These are phyloP conservation scores for Cyrtodaria siliqua DNA, from an alignment of 2,888 invertebrate species.

Conservation along the genomic window DNA sequence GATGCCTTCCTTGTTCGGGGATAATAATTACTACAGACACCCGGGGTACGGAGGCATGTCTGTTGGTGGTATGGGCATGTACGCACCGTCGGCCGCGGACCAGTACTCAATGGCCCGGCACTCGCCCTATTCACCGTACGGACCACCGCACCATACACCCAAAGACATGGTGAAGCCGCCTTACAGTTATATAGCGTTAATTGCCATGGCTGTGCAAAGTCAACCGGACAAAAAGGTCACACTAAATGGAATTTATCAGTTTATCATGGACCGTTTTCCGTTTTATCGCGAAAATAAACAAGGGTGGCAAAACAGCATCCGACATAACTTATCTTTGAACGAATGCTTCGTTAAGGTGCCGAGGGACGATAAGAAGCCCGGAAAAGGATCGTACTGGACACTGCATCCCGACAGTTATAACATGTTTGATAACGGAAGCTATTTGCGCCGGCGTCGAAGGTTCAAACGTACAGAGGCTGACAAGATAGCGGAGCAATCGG, in stretches of 20 bases:
- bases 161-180: conserved; percentile 95
- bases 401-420: conserved; percentile 97
- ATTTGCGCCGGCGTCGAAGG: conserved; percentile 90
- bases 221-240: conserved; percentile 97
- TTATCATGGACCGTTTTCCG: conserved; percentile 99
- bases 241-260: conserved; percentile 98
- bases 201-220: conserved; percentile 98
- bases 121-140: conserved; percentile 81
- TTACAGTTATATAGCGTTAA: conserved; percentile 98
- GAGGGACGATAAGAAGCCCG: conserved; percentile 98
- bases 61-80: conserved; percentile 79
- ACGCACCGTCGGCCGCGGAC: conserved; percentile 69
- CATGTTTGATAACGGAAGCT: conserved; percentile 99
- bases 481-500: conserved; percentile 86
- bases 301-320: conserved; percentile 96
- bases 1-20: conserved; percentile 90
- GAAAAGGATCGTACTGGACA: conserved; percentile 99
- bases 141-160: conserved; percentile 77
- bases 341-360: conserved; percentile 99
- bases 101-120: conserved; percentile 81
- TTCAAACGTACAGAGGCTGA: conserved; percentile 92
- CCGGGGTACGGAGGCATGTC: conserved; percentile 80
- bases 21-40: conserved; percentile 95
- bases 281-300: conserved; percentile 99
- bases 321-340: conserved; percentile 97